phyloP scores from a whole-genome alignment of 2,888 invertebrate genomes.

The Apotomis turbidana region DNA sequence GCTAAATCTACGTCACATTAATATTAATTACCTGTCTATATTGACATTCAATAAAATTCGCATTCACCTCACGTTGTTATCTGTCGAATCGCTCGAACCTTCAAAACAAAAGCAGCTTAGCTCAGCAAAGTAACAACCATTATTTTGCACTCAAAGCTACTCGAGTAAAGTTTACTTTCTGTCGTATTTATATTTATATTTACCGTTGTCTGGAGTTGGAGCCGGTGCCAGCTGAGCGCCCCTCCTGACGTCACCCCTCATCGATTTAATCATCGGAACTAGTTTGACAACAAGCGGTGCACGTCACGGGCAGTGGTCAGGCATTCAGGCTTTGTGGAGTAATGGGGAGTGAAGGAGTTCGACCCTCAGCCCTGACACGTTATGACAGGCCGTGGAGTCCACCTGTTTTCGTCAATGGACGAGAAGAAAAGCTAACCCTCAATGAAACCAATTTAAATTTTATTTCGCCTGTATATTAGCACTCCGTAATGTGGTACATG shows the following conservation, averaged over 20 bases:
- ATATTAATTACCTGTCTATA: conserved; percentile 12
- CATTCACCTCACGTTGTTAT: conserved; percentile 12
- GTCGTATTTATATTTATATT: not conserved
- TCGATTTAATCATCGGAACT: conserved; percentile 28
- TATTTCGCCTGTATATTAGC: no score
- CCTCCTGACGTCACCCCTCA: conserved; percentile 28
- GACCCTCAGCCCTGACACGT: not conserved
- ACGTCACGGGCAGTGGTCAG: conserved; percentile 29
- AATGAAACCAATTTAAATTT: no score
- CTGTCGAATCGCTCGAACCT: not conserved
- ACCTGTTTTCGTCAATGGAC: not conserved
- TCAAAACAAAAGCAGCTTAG: not conserved
- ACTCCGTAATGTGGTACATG: no score
- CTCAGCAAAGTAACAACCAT: not conserved
- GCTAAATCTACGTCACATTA: not conserved
- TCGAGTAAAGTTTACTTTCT: not conserved
- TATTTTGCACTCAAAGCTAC: not conserved
- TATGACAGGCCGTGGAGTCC: not conserved
- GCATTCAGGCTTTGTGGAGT: not conserved
- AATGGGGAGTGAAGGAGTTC: not conserved
- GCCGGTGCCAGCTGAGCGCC: conserved; percentile 12
- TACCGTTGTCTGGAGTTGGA: not conserved
- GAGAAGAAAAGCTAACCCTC: no score
- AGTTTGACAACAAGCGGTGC: conserved; percentile 16
- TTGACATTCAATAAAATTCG: conserved; percentile 23